These are phyloP conservation scores for Gallinago solitaria DNA, from an alignment of 2,797 vertebrate genomes.

Conservation along the genomic window DNA sequence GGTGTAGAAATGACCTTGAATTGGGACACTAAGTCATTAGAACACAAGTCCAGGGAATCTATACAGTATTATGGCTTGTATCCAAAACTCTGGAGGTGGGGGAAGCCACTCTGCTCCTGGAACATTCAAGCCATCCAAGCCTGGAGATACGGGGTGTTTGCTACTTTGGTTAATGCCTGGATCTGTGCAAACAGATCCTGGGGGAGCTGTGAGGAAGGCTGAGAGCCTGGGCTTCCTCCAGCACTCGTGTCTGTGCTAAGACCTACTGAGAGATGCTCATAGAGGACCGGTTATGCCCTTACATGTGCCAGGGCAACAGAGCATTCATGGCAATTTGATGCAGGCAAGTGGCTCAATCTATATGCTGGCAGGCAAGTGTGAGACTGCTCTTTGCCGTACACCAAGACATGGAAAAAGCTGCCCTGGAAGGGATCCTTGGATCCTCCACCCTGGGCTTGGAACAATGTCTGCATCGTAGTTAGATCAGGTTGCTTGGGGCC, in stretches of 20 bases:
- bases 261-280: background rate
- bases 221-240: background rate
- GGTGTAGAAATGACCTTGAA: background rate
- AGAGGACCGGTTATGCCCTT: background rate
- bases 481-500: background rate
- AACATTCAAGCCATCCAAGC: background rate
- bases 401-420: background rate
- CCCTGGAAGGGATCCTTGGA: background rate
- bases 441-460: background rate
- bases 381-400: background rate
- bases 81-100: background rate
- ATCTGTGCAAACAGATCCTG: background rate
- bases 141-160: background rate
- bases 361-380: background rate
- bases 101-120: background rate
- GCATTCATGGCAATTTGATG: background rate
- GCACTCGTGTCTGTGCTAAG: background rate
- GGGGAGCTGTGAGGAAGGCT: background rate
- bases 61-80: background rate
- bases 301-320: background rate
- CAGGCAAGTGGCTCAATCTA: background rate
- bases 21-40: background rate
- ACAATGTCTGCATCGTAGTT: background rate
- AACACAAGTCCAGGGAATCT: background rate
- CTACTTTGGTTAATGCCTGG: background rate